Base-by-base conservation (phyloP, 2,113 vertebrate genomes). In the Ceratotherium simum region DNA sequence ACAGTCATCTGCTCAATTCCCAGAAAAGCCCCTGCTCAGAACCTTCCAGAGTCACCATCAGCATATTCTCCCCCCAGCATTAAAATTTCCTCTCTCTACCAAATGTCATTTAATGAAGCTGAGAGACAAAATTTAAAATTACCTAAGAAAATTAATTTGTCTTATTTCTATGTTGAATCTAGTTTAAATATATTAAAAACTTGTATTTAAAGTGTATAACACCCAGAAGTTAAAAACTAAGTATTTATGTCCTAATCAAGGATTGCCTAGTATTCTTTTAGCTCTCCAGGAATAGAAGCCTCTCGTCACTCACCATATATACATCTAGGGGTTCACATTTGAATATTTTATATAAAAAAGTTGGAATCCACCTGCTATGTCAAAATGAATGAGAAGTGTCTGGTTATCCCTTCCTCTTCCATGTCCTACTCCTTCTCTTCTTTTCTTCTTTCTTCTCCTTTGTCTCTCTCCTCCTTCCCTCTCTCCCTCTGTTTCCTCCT, bases 141-240 rank as follows among this genome's bases (percentile, higher is more conserved):
- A 60, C n/a, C 9, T 54, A 73, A 82, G 58, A 69, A 96, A 65
- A n/a, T 72, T 81, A 67, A 79, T 69, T 90, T 92, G 14, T 76
- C 65, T 76, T 56, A 67, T 62, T n/a, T 91, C 5, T 46, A 80
- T 92, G 64, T 65, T 81, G 39, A 96, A 69, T 83, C 39, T 33
- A 70, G 25, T 90, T 97, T 85, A 95, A 95, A 70, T 94, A 62
- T 56, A 64, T 80, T 90, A 27, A 76, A 84, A 72, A 39, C 6
- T 60, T 87, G n/a, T 48, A 62, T 64, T 42, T 89, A 56, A 62
- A 64, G 58, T 76, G 2, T 81, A 51, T 65, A 84, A 64, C 11
- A 85, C 17, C 81, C 33, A 73, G 31, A 86, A 85, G 23, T 58
- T 62, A 87, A 90, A 84, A 90, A 82, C 20, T 67, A 90, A 83